Conservation (phyloP, 2,113 vertebrate genomes). For the Cynocephalus volans region DNA sequence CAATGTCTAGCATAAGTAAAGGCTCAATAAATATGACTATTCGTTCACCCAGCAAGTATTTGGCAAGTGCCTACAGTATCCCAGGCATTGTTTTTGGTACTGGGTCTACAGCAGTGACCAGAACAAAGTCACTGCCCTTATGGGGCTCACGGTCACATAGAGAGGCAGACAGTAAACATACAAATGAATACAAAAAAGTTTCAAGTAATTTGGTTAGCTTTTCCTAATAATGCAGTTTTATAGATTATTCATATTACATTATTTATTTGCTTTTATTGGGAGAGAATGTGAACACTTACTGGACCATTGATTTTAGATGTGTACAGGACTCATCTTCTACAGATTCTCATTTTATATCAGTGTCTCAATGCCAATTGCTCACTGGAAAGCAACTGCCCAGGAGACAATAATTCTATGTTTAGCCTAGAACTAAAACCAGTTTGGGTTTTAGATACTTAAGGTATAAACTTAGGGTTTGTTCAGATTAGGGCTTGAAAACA, state of each 20-base stretch:
- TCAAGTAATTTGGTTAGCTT: neutral
- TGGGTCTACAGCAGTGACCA: fast-evolving
- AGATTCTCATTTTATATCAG: neutral
- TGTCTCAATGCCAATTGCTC: neutral
- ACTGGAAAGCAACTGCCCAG: neutral
- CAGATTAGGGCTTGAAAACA: neutral
- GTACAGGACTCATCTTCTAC: neutral
- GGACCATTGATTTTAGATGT: neutral
- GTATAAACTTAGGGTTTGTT: neutral
- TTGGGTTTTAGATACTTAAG: neutral
- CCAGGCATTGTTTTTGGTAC: neutral
- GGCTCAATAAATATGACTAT: neutral
- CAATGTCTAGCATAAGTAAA: neutral
- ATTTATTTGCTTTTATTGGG: slow-evolving; percentile 30
- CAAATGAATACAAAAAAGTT: neutral
- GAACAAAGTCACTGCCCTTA: neutral
- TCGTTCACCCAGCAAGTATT: neutral
- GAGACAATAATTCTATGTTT: neutral
- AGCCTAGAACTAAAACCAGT: neutral
- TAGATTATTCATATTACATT: neutral
- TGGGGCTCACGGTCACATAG: neutral
- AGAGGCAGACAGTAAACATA: too few relatives aligned
- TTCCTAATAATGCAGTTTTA: neutral
- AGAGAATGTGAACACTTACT: slow-evolving; percentile 5
- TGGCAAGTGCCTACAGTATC: neutral